Base-by-base conservation (phyloP, 2,888 invertebrate genomes). In the Melanotus villosus region DNA sequence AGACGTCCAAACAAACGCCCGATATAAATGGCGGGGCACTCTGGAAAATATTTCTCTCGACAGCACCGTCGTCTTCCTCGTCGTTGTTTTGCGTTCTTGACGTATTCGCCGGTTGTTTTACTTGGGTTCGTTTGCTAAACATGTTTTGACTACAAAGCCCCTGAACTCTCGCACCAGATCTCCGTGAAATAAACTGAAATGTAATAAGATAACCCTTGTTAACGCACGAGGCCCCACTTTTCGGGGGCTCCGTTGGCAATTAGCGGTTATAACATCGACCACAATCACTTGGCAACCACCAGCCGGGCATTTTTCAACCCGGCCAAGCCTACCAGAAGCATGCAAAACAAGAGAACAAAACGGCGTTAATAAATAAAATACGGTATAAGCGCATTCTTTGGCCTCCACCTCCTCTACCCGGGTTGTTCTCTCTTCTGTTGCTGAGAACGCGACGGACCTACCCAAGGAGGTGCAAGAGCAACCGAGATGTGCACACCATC, bases 181-280 rank as follows among this genome's bases (percentile, higher is more conserved):
- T 32, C 54, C 52, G 45, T 54, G 54, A 45, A 54, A 54, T 65
- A 54, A 65, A 57, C 54, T 38, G 50, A 52, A 57, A 58, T 52
- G 65, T 65, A 58, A 65, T 58, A 58, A 65, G 65, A 65, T 65
- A 65, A 65, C 57, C 50, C 58, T 58, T 58, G 56, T 50, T 58
- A 58, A 43, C 54, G 64, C n/a, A n/a, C n/a, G n/a, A n/a, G 36
- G 54, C 64, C 38, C 32, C 10, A n/a, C n/a, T 45, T 54, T 63
- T 52, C 36, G 50, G 23, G 23, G 38, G 34, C 41, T 41, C 43
- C 57, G 36, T 21, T 30, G 45, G 16, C 58, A 58, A 65, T 65
- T 65, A 65, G 58, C 26, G 65, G 63, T 63, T 62, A 50, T 50
- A 52, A 26, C 30, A 52, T 50, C 41, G 23, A 52, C 62, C 62